Base-by-base conservation (phyloP, 2,113 vertebrate species). In the Cyprinodon brontotheroides region DNA sequence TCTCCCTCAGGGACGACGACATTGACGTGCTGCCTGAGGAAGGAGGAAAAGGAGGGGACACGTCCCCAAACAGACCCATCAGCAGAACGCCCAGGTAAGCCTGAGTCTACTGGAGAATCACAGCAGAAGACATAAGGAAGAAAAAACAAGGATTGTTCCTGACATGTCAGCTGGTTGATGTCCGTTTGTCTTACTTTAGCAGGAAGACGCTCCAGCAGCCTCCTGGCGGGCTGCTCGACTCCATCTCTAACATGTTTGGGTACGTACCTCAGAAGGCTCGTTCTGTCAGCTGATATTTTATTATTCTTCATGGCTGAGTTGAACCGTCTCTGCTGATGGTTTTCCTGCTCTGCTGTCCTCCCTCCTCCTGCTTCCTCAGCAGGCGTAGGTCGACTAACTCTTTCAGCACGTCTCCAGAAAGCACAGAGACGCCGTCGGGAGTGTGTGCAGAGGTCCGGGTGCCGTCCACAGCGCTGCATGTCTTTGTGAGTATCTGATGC, bases 241-340 rank as follows among this genome's bases (percentile, higher is more conserved):
- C 97, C 93, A 96, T 98, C 94, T 96, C 95, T 94, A 97, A 96
- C 95, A 99, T 99, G 75, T 99, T 98, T 93, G 96, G 96, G 97
- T 98, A 96, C 79, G 97, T 95, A 89, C 6, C 13, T 50, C 57
- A n/a, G 29, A 1, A 29, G 29, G 29, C 29, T 29, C 29, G 29
- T 29, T 29, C 29, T 29, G 29, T 63, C 13, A 63, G 3, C 41
- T 41, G 41, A 41, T 41, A 41, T 41, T 41, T 41, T 41, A 41
- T 6, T 41, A 41, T 41, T 41, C 5, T 41, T 41, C 9, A 41
- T 6, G 9, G 41, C 9, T 41, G 5, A 4, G 4, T 6, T 9
- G 5, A 41, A 4, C 41, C 0, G 41, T 41, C 41, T 41, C 41
- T 6, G 41, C 41, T 41, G 41, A 41, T 6, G 2, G 43, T 62